These are phyloP conservation scores for Leiothrix lutea DNA, from an alignment of 2,113 vertebrate species.

Conservation along the genomic window DNA sequence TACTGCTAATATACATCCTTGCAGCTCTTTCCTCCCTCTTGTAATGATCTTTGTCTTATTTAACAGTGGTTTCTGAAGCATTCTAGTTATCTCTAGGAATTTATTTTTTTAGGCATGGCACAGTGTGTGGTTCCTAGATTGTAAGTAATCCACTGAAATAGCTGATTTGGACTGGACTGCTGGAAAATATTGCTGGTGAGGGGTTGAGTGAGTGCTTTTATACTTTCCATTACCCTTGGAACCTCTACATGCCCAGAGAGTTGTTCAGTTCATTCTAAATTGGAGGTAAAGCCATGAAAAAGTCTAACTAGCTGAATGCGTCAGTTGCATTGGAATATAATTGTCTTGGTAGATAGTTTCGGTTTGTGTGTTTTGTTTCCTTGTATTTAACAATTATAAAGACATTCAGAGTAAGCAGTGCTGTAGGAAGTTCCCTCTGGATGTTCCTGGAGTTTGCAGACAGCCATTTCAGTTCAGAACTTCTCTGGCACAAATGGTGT, in stretches of 20 bases:
- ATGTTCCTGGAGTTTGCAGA: not conserved
- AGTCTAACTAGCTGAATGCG: not conserved
- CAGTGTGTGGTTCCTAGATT: not conserved
- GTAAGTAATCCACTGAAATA: not conserved
- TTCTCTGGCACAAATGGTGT: not conserved
- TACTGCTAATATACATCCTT: not conserved
- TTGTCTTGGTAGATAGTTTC: not conserved
- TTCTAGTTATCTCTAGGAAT: not conserved
- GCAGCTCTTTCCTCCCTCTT: not conserved
- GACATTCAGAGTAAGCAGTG: not conserved
- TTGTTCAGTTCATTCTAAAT: not conserved
- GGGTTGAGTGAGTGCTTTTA: not conserved
- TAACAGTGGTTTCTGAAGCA: not conserved
- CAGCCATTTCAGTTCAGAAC: not conserved
- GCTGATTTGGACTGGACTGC: not conserved
- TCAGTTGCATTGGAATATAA: not conserved
- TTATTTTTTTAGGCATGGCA: not conserved
- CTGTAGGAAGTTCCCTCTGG: not conserved
- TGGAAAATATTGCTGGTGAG: slow-evolving; percentile 27
- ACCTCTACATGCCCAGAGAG: not conserved
- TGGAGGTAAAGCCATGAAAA: not conserved
- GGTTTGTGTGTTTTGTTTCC: not conserved
- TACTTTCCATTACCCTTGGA: not conserved
- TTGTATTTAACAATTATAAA: slow-evolving; percentile 2
- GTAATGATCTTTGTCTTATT: not conserved